Evolutionary conservation across 1,140 invertebrate genomes (phyloP).

Genomic region (Oscheius sp.): DNA sequence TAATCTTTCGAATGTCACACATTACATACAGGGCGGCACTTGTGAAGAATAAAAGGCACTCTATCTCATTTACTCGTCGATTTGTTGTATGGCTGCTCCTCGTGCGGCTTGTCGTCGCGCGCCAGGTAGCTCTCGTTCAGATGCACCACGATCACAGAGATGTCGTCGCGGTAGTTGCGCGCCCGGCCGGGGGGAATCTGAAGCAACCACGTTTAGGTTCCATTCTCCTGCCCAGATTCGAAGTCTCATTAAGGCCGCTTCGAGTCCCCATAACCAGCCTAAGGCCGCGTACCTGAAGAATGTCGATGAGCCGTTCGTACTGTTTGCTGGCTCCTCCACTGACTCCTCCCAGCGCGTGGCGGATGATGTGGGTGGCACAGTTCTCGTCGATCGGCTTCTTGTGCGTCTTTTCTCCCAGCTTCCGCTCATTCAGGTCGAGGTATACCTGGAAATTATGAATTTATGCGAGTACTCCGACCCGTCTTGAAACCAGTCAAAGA

Average conservation of each 20-base stretch:
- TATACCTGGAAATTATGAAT: conserved; percentile 43
- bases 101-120: conserved; percentile 28
- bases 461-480: not conserved
- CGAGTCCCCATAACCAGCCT: not conserved
- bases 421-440: conserved; percentile 43
- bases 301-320: conserved; percentile 52
- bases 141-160: conserved; percentile 55
- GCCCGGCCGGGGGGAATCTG: conserved; percentile 54
- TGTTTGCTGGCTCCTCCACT: conserved; percentile 56
- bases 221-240: not conserved
- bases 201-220: not conserved
- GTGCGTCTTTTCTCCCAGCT: conserved; percentile 29
- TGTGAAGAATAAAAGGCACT: not conserved
- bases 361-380: conserved; percentile 56
- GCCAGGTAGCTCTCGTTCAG: conserved; percentile 51
- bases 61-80: not conserved
- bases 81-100: conserved; percentile 17
- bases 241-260: not conserved
- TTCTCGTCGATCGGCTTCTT: conserved; percentile 60
- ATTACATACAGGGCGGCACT: too few relatives aligned
- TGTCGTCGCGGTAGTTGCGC: conserved; percentile 54
- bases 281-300: conserved; percentile 20
- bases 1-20: too few relatives aligned
- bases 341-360: conserved; percentile 56
- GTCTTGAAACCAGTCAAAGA: not conserved